These are phyloP conservation scores for Psilopogon haemacephalus DNA, from an alignment of 2,113 vertebrate species.

Conservation along the genomic window DNA sequence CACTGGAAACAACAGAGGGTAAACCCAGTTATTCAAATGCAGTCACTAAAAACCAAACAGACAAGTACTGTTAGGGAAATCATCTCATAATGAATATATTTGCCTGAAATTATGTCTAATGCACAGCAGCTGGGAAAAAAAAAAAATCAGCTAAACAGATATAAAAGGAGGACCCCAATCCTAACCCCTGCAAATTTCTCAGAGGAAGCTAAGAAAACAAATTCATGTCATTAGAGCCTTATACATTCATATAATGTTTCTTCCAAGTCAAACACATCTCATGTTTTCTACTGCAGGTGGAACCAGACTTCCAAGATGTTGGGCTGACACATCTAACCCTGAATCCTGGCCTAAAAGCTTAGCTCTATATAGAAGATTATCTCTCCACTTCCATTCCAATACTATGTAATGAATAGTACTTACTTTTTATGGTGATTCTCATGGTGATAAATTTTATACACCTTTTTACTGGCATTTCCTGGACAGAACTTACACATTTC, in stretches of 20 bases:
- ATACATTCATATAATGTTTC: neutral
- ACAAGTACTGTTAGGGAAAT: slow-evolving; percentile 11
- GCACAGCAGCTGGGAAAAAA: neutral
- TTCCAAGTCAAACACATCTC: neutral
- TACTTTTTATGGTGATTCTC: neutral
- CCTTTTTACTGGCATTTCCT: neutral
- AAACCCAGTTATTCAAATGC: slow-evolving; percentile 44
- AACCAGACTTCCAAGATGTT: neutral
- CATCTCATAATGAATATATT: neutral
- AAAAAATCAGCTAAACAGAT: neutral
- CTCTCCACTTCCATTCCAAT: neutral
- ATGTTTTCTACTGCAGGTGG: neutral
- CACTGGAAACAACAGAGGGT: slow-evolving; percentile 6
- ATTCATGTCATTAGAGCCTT: neutral
- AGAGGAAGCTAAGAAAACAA: neutral
- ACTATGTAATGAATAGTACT: neutral
- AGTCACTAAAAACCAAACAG: slow-evolving; percentile 8
- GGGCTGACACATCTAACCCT: neutral
- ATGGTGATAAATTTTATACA: neutral
- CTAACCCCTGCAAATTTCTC: neutral
- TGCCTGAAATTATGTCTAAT: neutral
- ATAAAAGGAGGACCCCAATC: neutral
- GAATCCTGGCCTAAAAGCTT: neutral
- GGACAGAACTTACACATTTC: neutral
- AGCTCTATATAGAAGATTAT: neutral